Percentiles rank a stretch among this genome's conserved stretches.
Evolutionary conservation across 2,888 invertebrate genomes (phyloP).

Genomic region (Mactromeris polynyma): DNA sequence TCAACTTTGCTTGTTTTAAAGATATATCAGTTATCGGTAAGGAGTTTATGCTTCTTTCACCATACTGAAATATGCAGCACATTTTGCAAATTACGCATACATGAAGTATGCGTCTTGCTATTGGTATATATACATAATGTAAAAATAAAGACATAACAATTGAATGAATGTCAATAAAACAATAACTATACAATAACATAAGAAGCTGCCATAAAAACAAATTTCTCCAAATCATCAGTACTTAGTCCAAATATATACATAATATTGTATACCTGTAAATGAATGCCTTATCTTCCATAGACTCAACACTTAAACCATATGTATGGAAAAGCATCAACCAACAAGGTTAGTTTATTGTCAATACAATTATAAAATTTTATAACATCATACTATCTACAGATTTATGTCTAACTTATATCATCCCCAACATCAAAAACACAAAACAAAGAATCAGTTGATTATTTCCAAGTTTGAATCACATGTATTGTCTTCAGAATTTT

Average conservation of each 20-base stretch:
- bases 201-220: constrained; percentile 22
- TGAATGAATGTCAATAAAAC: not conserved
- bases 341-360: not conserved
- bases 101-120: not conserved
- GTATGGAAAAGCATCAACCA: not conserved
- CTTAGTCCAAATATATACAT: not conserved
- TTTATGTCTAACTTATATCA: not conserved
- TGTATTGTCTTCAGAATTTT: not conserved
- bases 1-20: too few species aligned
- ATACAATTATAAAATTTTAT: not conserved
- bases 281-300: not conserved
- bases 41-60: too few species aligned
- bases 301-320: not conserved
- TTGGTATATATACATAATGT: not conserved
- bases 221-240: not conserved
- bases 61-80: too few species aligned
- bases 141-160: not conserved
- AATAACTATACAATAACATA: constrained; percentile 18
- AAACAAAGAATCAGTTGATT: not conserved
- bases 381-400: not conserved
- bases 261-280: not conserved
- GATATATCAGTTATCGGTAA: too few species aligned
- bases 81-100: too few species aligned
- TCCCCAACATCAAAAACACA: not conserved
- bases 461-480: not conserved